These are phyloP conservation scores for Chromoteleia sp. DNA, from an alignment of 2,888 invertebrate species.

Conservation along the genomic window DNA sequence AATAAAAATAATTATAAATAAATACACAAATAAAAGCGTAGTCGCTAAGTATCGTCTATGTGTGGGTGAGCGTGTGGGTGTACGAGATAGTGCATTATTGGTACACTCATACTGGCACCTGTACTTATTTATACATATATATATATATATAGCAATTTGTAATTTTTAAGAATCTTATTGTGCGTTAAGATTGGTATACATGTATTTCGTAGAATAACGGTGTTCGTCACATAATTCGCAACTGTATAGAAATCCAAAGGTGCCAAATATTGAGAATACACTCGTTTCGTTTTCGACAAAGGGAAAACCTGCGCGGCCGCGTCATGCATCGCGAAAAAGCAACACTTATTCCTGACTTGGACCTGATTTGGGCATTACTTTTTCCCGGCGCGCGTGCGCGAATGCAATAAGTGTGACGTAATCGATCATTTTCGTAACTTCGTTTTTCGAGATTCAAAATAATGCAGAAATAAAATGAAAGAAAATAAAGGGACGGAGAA, in stretches of 20 bases:
- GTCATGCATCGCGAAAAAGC: conserved; percentile 28
- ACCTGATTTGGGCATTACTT: conserved; percentile 65
- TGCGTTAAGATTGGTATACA: conserved; percentile 72
- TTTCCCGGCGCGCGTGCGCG: conserved; percentile 28
- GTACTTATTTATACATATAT: conserved; percentile 56
- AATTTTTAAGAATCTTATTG: conserved; percentile 69
- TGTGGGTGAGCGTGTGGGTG: conserved; percentile 34
- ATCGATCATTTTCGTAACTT: conserved; percentile 8
- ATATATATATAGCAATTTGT: conserved; percentile 58
- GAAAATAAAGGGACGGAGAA: not conserved
- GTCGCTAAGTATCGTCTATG: conserved; percentile 71
- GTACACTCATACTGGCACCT: conserved; percentile 22
- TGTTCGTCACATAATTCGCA: conserved; percentile 70
- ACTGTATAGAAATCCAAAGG: conserved; percentile 70
- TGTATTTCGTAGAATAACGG: conserved; percentile 71
- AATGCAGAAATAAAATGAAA: not conserved
- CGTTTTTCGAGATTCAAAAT: conserved; percentile 14
- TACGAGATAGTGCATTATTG: not conserved
- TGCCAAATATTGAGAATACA: conserved; percentile 64
- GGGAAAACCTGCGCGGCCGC: not conserved
- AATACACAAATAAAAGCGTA: conserved; percentile 50
- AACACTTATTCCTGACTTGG: conserved; percentile 26
- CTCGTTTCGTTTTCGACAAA: conserved; percentile 20
- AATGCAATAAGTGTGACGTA: conserved; percentile 14
- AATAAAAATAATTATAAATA: conserved; percentile 31